Percentiles rank a stretch among this genome's conserved stretches.
Conservation (phyloP, 2,888 invertebrate genomes). For the Pegoplata infirma region DNA sequence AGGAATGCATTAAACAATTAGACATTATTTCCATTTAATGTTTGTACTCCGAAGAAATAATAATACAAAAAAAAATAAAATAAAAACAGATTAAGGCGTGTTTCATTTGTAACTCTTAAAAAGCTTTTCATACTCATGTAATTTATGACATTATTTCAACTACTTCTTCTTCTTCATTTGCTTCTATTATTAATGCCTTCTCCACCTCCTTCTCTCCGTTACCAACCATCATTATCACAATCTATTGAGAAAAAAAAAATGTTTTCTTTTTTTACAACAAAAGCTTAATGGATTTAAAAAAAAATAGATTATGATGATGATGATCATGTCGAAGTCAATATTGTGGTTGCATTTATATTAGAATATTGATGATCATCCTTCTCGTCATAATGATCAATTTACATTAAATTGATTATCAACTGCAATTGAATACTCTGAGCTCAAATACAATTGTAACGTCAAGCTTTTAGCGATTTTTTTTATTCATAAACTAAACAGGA, state of each 20-base stretch:
- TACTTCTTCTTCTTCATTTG: conserved; percentile 20
- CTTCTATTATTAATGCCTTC: conserved; percentile 24
- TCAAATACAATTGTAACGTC: not conserved
- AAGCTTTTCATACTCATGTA: conserved; percentile 58
- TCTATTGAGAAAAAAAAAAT: conserved; percentile 23
- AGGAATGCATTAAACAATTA: conserved; percentile 56
- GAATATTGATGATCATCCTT: conserved; percentile 27
- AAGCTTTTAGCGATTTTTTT: too few species aligned
- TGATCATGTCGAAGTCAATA: too few species aligned
- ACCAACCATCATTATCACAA: conserved; percentile 51
- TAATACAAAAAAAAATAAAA: conserved; percentile 24
- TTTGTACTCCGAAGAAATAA: conserved; percentile 7
- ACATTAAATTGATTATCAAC: conserved; percentile 16
- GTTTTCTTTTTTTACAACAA: conserved; percentile 35
- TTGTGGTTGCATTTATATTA: conserved; percentile 29
- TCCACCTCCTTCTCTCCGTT: not conserved
- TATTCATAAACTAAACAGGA: too few species aligned
- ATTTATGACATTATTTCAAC: conserved; percentile 58
- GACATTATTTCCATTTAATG: conserved; percentile 43
- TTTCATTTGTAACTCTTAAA: conserved; percentile 55
- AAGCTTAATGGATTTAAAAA: conserved; percentile 48
- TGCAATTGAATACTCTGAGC: not conserved
- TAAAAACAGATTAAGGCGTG: conserved; percentile 64
- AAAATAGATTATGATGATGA: conserved; percentile 23
- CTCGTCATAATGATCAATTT: conserved; percentile 22